Evolutionary conservation across 2,888 invertebrate genomes (phyloP).

Genomic region (Drosophila helvetica): DNA sequence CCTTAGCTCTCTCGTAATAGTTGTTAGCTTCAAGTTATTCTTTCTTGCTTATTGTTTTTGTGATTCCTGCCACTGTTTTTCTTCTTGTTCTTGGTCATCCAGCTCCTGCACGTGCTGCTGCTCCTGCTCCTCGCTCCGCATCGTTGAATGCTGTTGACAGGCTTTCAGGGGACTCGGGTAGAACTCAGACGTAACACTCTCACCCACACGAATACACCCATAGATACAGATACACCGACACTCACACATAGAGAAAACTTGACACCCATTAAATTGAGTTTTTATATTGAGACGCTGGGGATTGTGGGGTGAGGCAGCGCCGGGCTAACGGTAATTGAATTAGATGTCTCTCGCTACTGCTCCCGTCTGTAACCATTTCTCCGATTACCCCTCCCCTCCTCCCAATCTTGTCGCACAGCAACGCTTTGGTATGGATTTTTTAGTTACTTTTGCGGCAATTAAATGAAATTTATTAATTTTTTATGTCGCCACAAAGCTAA

Average conservation of each 20-base stretch:
- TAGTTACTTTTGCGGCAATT: constrained; percentile 22
- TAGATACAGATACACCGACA: not conserved
- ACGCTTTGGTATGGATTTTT: not conserved
- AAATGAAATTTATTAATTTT: constrained; percentile 35
- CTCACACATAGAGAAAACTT: constrained; percentile 42
- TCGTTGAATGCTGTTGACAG: constrained; percentile 64
- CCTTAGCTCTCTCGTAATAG: not conserved
- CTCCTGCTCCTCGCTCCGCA: constrained; percentile 17
- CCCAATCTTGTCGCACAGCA: too few relatives aligned
- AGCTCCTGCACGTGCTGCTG: not conserved
- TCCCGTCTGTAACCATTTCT: not conserved
- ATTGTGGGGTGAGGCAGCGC: constrained; percentile 26
- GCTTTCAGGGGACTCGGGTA: constrained; percentile 45
- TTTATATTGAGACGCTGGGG: constrained; percentile 61
- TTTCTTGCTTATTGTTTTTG: not conserved
- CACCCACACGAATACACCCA: not conserved
- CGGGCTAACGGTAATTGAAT: constrained; percentile 64
- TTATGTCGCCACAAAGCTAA: not conserved
- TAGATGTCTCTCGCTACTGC: constrained; percentile 43
- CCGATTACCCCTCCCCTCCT: not conserved
- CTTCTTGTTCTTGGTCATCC: not conserved
- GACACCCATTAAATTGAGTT: constrained; percentile 74
- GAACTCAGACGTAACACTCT: constrained; percentile 18
- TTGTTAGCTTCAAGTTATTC: not conserved
- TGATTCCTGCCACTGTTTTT: constrained; percentile 32